Percentiles rank a stretch among this genome's conserved stretches.
Evolutionary conservation across 1,140 invertebrate species (phyloP).

Genomic region (Stegodyphus mimosarum): DNA sequence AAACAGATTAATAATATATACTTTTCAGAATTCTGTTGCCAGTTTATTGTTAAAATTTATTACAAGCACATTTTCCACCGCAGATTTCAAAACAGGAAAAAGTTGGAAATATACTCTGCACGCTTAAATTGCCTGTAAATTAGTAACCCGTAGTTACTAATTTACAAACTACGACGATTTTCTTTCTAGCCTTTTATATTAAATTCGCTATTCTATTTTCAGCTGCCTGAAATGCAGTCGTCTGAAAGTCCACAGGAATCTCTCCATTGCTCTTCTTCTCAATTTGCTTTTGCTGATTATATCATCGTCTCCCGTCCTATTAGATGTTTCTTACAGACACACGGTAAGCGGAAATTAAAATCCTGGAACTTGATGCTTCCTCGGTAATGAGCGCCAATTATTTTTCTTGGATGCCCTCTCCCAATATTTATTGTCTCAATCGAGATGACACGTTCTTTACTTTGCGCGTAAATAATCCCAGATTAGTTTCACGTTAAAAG

Average conservation of each 20-base stretch:
- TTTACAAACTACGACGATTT: background rate
- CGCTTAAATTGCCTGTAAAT: too few relatives aligned
- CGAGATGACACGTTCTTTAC: background rate
- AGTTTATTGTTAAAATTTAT: background rate
- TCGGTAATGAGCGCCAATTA: background rate
- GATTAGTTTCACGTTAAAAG: background rate
- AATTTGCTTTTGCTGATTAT: conserved; percentile 68
- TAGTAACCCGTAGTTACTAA: background rate
- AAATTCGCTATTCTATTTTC: conserved; percentile 6
- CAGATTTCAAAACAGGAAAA: too few relatives aligned
- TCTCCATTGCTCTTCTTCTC: conserved; percentile 70
- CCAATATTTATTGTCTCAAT: background rate
- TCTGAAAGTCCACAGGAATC: conserved; percentile 71
- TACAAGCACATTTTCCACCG: too few relatives aligned
- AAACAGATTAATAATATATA: too few relatives aligned
- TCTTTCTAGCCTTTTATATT: conserved; percentile 53
- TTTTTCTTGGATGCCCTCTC: background rate
- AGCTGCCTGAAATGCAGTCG: conserved; percentile 70
- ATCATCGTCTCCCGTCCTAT: conserved; percentile 65
- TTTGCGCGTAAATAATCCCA: background rate
- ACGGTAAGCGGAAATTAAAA: conserved; percentile 60
- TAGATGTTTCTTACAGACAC: conserved; percentile 61
- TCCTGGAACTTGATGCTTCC: background rate
- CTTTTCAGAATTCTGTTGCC: background rate
- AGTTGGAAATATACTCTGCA: too few relatives aligned